These are phyloP conservation scores for Amiota mariae DNA, from an alignment of 2,888 invertebrate species.

Conservation along the genomic window DNA sequence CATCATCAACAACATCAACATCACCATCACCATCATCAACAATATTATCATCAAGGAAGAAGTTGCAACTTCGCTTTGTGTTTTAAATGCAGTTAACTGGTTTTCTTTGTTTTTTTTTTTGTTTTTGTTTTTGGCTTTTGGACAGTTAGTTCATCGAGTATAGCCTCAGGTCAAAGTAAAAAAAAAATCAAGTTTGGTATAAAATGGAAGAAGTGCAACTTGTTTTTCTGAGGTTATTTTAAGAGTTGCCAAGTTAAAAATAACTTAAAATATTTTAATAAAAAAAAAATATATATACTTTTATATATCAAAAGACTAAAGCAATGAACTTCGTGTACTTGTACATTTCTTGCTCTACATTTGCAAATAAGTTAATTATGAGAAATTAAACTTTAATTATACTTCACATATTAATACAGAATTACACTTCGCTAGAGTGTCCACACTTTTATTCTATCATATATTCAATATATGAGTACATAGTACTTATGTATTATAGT, in stretches of 20 bases:
- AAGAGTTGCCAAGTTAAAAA: not conserved
- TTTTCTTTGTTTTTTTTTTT: not conserved
- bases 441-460: no score
- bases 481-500: no score
- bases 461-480: no score
- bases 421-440: no score
- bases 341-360: not conserved
- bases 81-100: constrained; percentile 13
- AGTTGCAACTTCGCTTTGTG: constrained; percentile 50
- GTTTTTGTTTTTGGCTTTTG: not conserved
- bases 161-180: constrained; percentile 20
- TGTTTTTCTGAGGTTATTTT: not conserved
- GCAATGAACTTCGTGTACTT: constrained; percentile 35
- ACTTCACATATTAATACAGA: no score
- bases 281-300: no score
- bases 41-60: constrained; percentile 40
- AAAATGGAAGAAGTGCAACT: not conserved
- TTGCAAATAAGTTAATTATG: not conserved
- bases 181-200: not conserved
- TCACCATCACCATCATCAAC: constrained; percentile 56
- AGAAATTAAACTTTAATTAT: no score
- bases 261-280: not conserved
- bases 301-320: constrained; percentile 24
- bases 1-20: constrained; percentile 58
- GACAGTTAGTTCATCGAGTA: not conserved